phyloP scores from a whole-genome alignment of 2,797 vertebrate species.

The Eremophila alpestris region DNA sequence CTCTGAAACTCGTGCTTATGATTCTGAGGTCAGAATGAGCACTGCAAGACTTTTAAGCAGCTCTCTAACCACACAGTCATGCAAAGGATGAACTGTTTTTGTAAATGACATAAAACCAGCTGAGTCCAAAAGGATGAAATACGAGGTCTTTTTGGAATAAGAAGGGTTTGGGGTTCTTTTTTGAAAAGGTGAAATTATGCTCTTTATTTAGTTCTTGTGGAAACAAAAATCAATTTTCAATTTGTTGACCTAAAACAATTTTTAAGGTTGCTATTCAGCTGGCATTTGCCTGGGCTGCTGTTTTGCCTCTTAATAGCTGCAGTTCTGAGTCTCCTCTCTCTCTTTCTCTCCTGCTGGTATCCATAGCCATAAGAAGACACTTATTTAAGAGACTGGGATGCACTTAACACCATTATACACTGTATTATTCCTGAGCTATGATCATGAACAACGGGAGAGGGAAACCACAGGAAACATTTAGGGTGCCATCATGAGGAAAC shows the following conservation, averaged over 20 bases:
- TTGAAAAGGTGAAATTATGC: neutral
- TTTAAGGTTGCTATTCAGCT: neutral
- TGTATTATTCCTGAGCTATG: neutral
- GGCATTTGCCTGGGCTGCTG: neutral
- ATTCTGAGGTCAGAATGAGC: neutral
- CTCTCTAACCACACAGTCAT: neutral
- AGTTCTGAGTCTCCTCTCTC: neutral
- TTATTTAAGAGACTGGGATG: neutral
- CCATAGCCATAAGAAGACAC: neutral
- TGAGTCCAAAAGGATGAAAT: neutral
- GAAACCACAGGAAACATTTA: neutral
- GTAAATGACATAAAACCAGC: neutral
- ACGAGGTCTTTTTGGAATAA: neutral
- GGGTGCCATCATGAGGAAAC: neutral
- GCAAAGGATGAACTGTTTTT: neutral
- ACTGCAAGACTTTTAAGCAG: neutral
- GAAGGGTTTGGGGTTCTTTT: neutral
- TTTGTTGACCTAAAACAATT: neutral
- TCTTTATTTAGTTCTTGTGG: neutral
- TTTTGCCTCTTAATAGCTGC: neutral
- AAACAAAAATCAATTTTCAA: neutral
- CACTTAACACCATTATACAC: neutral
- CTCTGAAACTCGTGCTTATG: neutral
- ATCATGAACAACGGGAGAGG: accelerated
- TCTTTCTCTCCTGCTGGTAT: neutral